phyloP scores from a whole-genome alignment of 1,140 invertebrate species.

The Pristionchus pacificus region DNA sequence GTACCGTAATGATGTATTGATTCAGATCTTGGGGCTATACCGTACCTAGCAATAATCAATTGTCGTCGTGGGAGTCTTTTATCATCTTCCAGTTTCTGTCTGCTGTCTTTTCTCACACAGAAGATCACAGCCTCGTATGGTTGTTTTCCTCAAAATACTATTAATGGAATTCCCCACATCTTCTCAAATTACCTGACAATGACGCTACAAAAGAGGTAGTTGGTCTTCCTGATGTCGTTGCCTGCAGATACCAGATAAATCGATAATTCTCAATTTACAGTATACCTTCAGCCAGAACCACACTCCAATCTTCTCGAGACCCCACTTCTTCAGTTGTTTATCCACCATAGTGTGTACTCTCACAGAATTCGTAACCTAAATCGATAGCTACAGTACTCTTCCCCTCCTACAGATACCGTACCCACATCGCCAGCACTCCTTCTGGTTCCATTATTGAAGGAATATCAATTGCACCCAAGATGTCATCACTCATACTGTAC shows the following conservation, averaged over 20 bases:
- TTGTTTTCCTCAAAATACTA: slow-evolving; percentile 72
- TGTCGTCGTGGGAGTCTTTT: not conserved
- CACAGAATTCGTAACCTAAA: no score
- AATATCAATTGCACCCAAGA: slow-evolving; percentile 20
- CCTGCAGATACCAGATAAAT: not conserved
- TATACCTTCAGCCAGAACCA: slow-evolving; percentile 84
- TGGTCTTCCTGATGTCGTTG: slow-evolving; percentile 23
- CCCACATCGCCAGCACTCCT: slow-evolving; percentile 40
- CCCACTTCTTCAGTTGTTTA: slow-evolving; percentile 71
- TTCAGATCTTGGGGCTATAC: not conserved
- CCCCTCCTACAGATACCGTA: slow-evolving; percentile 34
- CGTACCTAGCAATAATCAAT: slow-evolving; percentile 21
- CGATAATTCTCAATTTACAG: not conserved
- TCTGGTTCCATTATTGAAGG: slow-evolving; percentile 12
- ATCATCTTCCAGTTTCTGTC: not conserved
- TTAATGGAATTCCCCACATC: slow-evolving; percentile 67
- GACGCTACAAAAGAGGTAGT: no score
- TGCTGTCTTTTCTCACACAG: slow-evolving; percentile 63
- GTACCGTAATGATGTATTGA: slow-evolving; percentile 67
- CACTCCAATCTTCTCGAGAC: slow-evolving; percentile 68
- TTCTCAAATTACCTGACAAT: slow-evolving; percentile 67
- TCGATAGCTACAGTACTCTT: no score
- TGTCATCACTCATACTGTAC: slow-evolving; percentile 34
- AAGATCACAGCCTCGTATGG: slow-evolving; percentile 77
- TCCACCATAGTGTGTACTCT: slow-evolving; percentile 66